These are phyloP conservation scores for Brachyistius frenatus DNA, from an alignment of 2,113 vertebrate genomes.

Conservation along the genomic window DNA sequence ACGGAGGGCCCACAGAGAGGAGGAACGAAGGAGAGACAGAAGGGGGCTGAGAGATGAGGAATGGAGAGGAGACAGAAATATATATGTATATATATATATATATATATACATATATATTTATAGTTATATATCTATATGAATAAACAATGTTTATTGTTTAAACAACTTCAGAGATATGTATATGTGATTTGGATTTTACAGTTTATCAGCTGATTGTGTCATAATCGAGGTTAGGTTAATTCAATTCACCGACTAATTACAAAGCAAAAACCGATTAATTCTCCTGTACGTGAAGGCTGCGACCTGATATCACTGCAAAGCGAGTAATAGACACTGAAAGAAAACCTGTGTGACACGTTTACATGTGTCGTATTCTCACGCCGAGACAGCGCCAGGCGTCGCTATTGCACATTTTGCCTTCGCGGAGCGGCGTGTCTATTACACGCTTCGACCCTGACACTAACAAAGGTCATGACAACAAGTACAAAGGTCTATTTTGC, in stretches of 20 bases:
- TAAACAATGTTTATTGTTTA: slow-evolving; percentile 62
- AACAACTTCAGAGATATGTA: slow-evolving; percentile 41
- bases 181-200: slow-evolving; percentile 19
- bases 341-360: too few species aligned
- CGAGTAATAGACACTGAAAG: neutral
- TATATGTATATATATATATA: neutral
- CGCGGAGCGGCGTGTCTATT: too few species aligned
- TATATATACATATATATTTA: too few species aligned
- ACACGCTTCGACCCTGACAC: too few species aligned
- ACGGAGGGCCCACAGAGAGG: slow-evolving; percentile 80
- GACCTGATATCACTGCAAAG: neutral
- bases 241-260: slow-evolving; percentile 20
- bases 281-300: neutral
- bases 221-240: slow-evolving; percentile 23
- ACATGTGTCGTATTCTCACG: too few species aligned
- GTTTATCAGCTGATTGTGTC: neutral
- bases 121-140: slow-evolving; percentile 24
- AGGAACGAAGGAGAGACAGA: slow-evolving; percentile 74
- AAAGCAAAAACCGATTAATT: neutral
- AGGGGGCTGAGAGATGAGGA: slow-evolving; percentile 62
- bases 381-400: too few species aligned
- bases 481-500: too few species aligned
- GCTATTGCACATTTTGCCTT: too few species aligned
- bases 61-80: slow-evolving; percentile 41
- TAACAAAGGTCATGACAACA: too few species aligned